Evolutionary conservation across 2,797 vertebrate genomes (phyloP).

Genomic region (Notamacropus eugenii): DNA sequence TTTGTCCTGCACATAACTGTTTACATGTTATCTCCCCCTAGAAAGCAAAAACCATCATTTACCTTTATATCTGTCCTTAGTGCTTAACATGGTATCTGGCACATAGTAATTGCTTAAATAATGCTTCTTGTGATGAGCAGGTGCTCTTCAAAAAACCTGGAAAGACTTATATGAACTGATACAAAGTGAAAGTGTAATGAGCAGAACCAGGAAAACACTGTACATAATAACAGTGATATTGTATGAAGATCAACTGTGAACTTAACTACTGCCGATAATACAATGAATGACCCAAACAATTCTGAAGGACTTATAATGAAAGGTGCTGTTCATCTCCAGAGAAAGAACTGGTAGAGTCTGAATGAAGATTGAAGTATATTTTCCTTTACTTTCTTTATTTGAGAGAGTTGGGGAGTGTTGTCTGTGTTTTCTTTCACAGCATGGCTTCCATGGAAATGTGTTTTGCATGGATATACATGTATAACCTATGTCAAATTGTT

Average conservation of each 20-base stretch:
- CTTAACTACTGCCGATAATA: neutral
- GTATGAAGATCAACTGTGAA: neutral
- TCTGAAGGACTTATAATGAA: neutral
- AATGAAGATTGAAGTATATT: neutral
- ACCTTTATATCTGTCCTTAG: neutral
- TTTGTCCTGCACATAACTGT: neutral
- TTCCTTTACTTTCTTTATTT: neutral
- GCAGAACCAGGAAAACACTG: neutral
- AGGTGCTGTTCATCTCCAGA: neutral
- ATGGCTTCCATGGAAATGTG: neutral
- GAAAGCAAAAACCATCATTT: neutral
- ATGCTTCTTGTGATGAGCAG: neutral
- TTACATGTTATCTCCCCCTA: neutral
- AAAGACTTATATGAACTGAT: neutral
- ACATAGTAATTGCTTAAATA: neutral
- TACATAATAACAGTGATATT: neutral
- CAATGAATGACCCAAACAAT: neutral
- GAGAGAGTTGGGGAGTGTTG: neutral
- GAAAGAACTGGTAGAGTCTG: neutral
- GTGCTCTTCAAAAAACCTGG: neutral
- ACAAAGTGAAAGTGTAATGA: neutral
- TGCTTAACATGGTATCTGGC: neutral
- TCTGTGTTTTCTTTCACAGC: neutral
- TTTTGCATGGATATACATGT: neutral
- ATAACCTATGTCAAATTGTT: neutral